Evolutionary conservation across 2,113 vertebrate genomes (phyloP), one percentile per base, ranked within the genome.

Genomic region (Sinosuthora webbiana): DNA sequence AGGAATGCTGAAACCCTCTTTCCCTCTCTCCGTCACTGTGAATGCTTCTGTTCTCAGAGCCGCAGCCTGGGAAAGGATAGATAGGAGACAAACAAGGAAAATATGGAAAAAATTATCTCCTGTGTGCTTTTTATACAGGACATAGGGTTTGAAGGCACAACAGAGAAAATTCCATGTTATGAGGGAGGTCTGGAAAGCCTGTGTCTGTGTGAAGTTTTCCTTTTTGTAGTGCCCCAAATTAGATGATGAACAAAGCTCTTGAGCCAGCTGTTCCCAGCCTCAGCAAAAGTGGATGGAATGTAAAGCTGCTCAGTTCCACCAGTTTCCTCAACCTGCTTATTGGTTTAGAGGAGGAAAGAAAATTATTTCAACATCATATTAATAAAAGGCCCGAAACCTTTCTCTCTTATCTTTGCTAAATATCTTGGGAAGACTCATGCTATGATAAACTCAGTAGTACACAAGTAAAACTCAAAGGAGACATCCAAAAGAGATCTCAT

Each of bases 31-130:
- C 2, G 1, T 9, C 33, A 60, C 21, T 68, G 8, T 30, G 24
- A 88, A 73, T 35, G 21, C 25, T 90, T 63, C 20, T 39, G 27
- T 64, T 80, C 89, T 86, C 79, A 90, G 47, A 83, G 47, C 15
- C 3, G 7, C 67, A 92, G 79, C 57, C 75, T 92, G 75, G 79
- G 49, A 94, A 87, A 85, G 53, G 76, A 85, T 14, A 93, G 85
- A 95, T 70, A 90, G 30, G 44, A 88, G 37, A 41, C 83, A 90
- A 94, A 88, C 14, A 88, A 63, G 56, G 44, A 92, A 92, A 95
- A 80, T 56, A 53, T 73, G 70, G 83, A 79, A 86, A 90, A 90
- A 88, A 86, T 64, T 88, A 85, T 93, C 83, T 88, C 57, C 45
- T 94, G 6, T 93, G 89, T 90, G 53, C 8, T 90, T 92, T 94